phyloP scores from a whole-genome alignment of 2,113 vertebrate species.

The Sander vitreus region DNA sequence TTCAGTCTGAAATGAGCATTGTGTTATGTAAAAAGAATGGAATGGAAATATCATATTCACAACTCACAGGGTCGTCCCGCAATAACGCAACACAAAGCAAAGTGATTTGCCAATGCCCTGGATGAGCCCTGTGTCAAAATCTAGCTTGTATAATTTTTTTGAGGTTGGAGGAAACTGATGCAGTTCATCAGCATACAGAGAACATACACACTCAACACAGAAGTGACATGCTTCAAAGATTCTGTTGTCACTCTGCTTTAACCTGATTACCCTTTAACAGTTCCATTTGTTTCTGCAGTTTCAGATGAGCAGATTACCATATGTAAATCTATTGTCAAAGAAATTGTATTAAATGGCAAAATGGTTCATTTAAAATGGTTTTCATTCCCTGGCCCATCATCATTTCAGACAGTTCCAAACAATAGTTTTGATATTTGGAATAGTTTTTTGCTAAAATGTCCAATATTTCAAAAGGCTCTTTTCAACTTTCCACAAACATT shows the following conservation, averaged over 20 bases:
- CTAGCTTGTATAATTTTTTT: background rate
- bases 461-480: slow-evolving; percentile 30
- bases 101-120: too few species aligned
- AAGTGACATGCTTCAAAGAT: background rate
- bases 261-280: background rate
- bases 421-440: slow-evolving; percentile 12
- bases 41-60: too few species aligned
- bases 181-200: background rate
- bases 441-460: slow-evolving; percentile 33
- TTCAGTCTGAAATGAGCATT: too few species aligned
- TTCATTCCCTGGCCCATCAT: slow-evolving; percentile 6
- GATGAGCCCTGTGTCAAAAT: background rate
- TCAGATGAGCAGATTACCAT: slow-evolving; percentile 7
- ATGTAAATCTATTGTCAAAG: slow-evolving; percentile 6
- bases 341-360: slow-evolving; percentile 2
- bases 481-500: slow-evolving; percentile 44
- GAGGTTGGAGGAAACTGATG: background rate
- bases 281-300: background rate
- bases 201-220: background rate
- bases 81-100: too few species aligned
- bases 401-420: slow-evolving; percentile 15
- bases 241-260: background rate
- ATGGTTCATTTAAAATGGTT: slow-evolving; percentile 12
- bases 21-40: too few species aligned
- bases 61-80: too few species aligned